These are phyloP conservation scores for Thymelicus lineola DNA, from an alignment of 2,888 invertebrate genomes.

Conservation along the genomic window DNA sequence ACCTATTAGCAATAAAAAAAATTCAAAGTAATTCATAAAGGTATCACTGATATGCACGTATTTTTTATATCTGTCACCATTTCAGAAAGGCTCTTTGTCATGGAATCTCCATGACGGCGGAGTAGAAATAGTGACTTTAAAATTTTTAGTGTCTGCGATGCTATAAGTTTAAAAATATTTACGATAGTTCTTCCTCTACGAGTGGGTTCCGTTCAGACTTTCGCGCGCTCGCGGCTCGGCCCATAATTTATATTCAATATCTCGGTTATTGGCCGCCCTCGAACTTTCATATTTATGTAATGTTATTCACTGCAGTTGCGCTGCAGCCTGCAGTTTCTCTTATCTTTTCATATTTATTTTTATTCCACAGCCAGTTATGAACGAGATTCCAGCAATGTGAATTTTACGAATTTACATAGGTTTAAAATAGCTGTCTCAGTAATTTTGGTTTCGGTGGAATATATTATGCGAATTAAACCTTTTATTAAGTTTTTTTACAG, in stretches of 20 bases:
- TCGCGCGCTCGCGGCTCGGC: not conserved
- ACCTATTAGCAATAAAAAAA: no score
- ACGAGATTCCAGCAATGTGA: conserved; percentile 7
- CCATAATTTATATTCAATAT: conserved; percentile 22
- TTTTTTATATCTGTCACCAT: no score
- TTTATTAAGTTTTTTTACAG: no score
- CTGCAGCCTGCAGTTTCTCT: conserved; percentile 16
- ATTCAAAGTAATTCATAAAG: no score
- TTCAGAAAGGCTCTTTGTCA: no score
- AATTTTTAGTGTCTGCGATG: no score
- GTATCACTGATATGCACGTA: no score
- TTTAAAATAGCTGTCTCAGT: not conserved
- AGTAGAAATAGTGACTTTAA: no score
- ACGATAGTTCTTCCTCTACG: no score
- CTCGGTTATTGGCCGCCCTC: conserved; percentile 12
- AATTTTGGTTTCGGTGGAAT: not conserved
- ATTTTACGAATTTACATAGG: not conserved
- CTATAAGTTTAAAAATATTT: no score
- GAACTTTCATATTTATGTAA: conserved; percentile 18
- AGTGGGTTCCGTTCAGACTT: no score
- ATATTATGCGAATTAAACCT: not conserved
- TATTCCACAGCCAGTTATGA: conserved; percentile 14
- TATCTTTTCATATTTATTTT: conserved; percentile 7
- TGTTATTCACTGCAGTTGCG: conserved; percentile 24
- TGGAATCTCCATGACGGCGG: no score